A percentile compares a stretch with the other conserved stretches of the same genome.
These are phyloP conservation scores for Megaceryle maxima DNA, from an alignment of 2,113 vertebrate species.

Conservation along the genomic window DNA sequence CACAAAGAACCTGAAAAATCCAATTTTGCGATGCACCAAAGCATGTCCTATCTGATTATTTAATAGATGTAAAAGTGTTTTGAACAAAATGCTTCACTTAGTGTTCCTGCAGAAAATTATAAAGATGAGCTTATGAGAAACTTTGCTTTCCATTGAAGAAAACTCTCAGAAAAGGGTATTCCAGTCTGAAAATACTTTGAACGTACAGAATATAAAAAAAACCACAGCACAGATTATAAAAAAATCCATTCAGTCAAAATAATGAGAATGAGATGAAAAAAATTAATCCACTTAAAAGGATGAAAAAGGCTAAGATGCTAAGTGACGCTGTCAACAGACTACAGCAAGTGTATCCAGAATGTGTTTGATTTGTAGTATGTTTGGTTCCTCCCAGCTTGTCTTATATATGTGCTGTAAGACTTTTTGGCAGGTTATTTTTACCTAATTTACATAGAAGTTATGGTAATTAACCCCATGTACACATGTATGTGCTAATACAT, in stretches of 20 bases:
- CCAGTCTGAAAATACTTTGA: neutral
- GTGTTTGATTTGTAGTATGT: neutral
- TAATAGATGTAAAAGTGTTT: neutral
- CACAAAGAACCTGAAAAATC: neutral
- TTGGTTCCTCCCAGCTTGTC: neutral
- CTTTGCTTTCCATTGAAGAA: neutral
- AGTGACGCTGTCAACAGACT: neutral
- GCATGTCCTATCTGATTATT: neutral
- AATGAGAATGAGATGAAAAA: neutral
- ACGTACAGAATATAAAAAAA: neutral
- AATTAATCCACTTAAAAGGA: neutral
- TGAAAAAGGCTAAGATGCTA: neutral
- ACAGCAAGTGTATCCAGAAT: neutral
- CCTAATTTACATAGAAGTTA: neutral
- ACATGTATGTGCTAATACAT: neutral
- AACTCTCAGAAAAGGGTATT: neutral
- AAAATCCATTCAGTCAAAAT: neutral
- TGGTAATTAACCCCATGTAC: neutral
- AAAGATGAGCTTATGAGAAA: neutral
- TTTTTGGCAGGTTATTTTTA: neutral
- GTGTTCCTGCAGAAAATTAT: neutral
- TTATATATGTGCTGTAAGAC: neutral
- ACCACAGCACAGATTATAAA: neutral
- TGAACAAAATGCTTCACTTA: neutral
- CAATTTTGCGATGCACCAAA: neutral